Evolutionary conservation across 1,140 invertebrate genomes (phyloP).

Genomic region (Hylaeus volcanicus): DNA sequence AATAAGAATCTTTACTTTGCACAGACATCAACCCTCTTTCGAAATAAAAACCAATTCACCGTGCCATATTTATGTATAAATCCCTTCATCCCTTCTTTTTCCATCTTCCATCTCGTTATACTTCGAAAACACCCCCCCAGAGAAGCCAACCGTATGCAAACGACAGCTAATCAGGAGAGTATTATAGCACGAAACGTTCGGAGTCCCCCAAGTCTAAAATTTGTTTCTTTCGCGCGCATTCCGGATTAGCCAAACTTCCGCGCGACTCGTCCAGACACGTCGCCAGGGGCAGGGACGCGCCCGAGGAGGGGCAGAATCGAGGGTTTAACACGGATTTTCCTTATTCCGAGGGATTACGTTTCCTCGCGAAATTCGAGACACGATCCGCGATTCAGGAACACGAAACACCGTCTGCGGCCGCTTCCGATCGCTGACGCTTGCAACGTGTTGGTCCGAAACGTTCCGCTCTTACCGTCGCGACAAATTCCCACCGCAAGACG

Average conservation of each 20-base stretch:
- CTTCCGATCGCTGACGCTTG: background rate
- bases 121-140: too few relatives aligned
- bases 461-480: background rate
- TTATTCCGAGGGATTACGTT: constrained; percentile 22
- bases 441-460: background rate
- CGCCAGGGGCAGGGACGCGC: background rate
- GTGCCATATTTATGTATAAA: too few relatives aligned
- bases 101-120: too few relatives aligned
- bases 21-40: too few relatives aligned
- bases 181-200: too few relatives aligned
- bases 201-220: too few relatives aligned
- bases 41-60: too few relatives aligned
- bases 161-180: too few relatives aligned
- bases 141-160: too few relatives aligned
- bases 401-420: background rate
- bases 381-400: background rate
- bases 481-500: background rate
- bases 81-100: too few relatives aligned
- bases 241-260: background rate
- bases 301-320: background rate
- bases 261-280: background rate
- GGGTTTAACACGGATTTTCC: constrained; percentile 18
- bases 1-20: too few relatives aligned
- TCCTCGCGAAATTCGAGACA: constrained; percentile 9
- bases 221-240: background rate